Percentiles rank a stretch among this genome's conserved stretches.
phyloP scores from a whole-genome alignment of 2,888 invertebrate species.

The Pediacus dermestoides region DNA sequence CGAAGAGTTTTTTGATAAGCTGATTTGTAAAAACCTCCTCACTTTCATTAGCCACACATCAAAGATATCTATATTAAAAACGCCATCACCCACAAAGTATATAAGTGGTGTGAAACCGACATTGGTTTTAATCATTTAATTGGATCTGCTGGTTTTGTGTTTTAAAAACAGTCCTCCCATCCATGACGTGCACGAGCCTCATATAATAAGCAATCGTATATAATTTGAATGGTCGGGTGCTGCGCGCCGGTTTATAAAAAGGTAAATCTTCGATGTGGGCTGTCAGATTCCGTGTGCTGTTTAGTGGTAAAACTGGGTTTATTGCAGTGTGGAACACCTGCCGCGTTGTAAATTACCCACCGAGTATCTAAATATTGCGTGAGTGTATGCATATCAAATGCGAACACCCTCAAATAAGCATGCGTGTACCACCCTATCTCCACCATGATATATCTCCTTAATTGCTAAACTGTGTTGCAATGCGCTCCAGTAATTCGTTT shows the following conservation, averaged over 20 bases:
- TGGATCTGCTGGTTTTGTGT: too few species aligned
- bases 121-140: too few species aligned
- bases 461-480: slow-evolving; percentile 24
- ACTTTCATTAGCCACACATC: too few species aligned
- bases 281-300: too few species aligned
- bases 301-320: slow-evolving; percentile 20
- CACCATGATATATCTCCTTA: slow-evolving; percentile 22
- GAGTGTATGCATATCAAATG: slow-evolving; percentile 31
- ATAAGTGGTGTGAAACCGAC: too few species aligned
- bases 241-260: neutral
- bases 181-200: too few species aligned
- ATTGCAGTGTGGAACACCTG: slow-evolving; percentile 42
- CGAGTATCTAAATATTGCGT: slow-evolving; percentile 45
- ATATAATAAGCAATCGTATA: too few species aligned
- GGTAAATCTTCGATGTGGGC: slow-evolving; percentile 2
- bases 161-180: too few species aligned
- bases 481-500: slow-evolving; percentile 22
- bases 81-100: too few species aligned
- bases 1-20: too few species aligned
- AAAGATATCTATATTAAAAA: too few species aligned
- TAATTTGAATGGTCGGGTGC: neutral
- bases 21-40: too few species aligned
- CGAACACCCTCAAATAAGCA: slow-evolving; percentile 16
- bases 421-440: slow-evolving; percentile 14
- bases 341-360: slow-evolving; percentile 43